Percentiles rank a stretch among this genome's conserved stretches.
Evolutionary conservation across 64 coral and sea anemone genomes (phyloP).

Genomic region (Actinia equina): DNA sequence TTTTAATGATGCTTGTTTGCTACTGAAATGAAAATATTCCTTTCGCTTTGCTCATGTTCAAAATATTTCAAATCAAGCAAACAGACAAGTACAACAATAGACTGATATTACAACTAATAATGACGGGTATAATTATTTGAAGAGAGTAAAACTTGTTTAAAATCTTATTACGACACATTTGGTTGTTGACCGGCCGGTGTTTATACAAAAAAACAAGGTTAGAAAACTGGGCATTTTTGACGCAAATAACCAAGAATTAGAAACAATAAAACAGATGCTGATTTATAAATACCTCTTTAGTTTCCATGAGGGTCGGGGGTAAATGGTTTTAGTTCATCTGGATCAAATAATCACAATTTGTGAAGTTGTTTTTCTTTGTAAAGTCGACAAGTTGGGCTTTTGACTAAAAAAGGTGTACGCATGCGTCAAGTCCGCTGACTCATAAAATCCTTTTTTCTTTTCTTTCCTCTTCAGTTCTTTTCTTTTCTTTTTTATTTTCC

Average conservation of each 20-base stretch:
- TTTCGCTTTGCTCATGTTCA: background rate
- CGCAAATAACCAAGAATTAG: background rate
- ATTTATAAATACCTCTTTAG: background rate
- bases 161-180: background rate
- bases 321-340: background rate
- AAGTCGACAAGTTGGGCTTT: conserved; percentile 1
- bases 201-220: background rate
- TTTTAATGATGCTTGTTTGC: background rate
- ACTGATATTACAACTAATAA: background rate
- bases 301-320: background rate
- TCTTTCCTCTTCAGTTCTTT: no score
- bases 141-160: background rate
- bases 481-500: no score
- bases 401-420: background rate
- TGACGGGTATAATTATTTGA: background rate
- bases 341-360: background rate
- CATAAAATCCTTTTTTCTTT: no score
- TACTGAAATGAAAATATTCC: background rate
- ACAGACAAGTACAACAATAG: background rate
- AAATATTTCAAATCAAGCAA: background rate
- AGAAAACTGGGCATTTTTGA: background rate
- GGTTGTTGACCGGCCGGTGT: background rate
- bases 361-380: background rate
- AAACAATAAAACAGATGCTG: background rate
- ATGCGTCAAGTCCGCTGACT: background rate